A percentile compares a stretch with the other conserved stretches of the same genome.
phyloP scores from a whole-genome alignment of 2,797 vertebrate genomes.

The Poeciliopsis gracilis region DNA sequence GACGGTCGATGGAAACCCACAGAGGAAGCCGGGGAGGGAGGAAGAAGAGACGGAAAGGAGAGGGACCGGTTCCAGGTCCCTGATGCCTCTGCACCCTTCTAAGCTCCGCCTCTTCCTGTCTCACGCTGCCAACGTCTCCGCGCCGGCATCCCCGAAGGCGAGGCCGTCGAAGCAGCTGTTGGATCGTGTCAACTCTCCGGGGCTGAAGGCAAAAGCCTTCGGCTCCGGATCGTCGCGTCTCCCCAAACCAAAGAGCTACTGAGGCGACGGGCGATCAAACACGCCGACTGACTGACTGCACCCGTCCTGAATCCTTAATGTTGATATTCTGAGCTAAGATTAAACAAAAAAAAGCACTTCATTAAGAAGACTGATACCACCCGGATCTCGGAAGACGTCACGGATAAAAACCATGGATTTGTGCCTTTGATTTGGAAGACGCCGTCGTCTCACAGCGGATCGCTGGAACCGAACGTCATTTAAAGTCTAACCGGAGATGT shows the following conservation, averaged over 20 bases:
- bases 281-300: not conserved
- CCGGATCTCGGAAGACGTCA: not conserved
- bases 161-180: conserved; percentile 22
- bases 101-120: conserved; percentile 62
- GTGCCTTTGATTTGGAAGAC: conserved; percentile 13
- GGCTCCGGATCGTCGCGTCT: conserved; percentile 82
- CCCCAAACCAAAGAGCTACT: conserved; percentile 92
- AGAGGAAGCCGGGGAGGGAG: not conserved
- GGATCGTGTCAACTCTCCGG: conserved; percentile 8
- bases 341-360: not conserved
- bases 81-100: conserved; percentile 49
- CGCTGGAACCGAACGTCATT: not conserved
- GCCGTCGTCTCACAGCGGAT: not conserved
- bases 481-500: not conserved
- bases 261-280: conserved; percentile 39
- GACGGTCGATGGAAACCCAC: not conserved
- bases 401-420: not conserved
- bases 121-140: conserved; percentile 24
- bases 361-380: not conserved
- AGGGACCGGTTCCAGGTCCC: conserved; percentile 13
- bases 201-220: conserved; percentile 27
- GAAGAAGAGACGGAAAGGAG: conserved; percentile 11
- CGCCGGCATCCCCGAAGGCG: conserved; percentile 1
- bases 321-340: conserved; percentile 7
- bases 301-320: conserved; percentile 14